Percentiles rank a stretch among this genome's conserved stretches.
phyloP scores from a whole-genome alignment of 2,797 vertebrate genomes.

The Thunnus albacares region DNA sequence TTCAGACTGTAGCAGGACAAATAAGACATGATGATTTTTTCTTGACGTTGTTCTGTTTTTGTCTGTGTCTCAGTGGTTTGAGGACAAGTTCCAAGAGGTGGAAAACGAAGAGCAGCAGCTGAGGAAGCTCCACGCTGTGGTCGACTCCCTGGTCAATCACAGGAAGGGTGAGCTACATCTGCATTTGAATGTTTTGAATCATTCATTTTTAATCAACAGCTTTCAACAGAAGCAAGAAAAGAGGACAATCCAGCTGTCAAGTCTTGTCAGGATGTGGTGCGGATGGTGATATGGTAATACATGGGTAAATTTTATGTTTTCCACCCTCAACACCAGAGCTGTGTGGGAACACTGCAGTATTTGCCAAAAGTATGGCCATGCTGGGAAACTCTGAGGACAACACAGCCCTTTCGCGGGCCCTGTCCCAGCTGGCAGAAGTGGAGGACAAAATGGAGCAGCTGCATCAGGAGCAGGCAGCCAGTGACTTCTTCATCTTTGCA shows the following conservation, averaged over 20 bases:
- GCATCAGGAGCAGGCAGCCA: constrained; percentile 95
- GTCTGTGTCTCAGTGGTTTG: constrained; percentile 91
- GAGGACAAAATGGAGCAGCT: constrained; percentile 98
- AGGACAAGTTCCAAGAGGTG: constrained; percentile 97
- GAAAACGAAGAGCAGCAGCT: constrained; percentile 95
- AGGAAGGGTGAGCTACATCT: constrained; percentile 91
- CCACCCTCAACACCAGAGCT: constrained; percentile 81
- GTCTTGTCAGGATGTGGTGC: background rate
- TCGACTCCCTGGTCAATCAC: constrained; percentile 94
- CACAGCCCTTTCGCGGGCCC: constrained; percentile 93
- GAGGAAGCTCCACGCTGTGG: constrained; percentile 91
- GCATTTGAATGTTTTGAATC: background rate
- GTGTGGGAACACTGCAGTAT: constrained; percentile 92
- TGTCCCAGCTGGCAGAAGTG: constrained; percentile 97
- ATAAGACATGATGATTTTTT: background rate
- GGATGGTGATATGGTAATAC: background rate
- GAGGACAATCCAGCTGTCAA: constrained; percentile 1
- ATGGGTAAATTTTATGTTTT: constrained; percentile 38
- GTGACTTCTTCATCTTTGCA: constrained; percentile 94
- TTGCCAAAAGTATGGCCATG: constrained; percentile 98
- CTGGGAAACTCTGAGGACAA: constrained; percentile 97
- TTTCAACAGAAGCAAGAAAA: constrained; percentile 2
- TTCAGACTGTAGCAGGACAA: background rate
- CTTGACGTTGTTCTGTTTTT: background rate
- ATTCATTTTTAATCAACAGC: constrained; percentile 1